phyloP scores from a whole-genome alignment of 2,797 vertebrate genomes.

The Karalla daura region DNA sequence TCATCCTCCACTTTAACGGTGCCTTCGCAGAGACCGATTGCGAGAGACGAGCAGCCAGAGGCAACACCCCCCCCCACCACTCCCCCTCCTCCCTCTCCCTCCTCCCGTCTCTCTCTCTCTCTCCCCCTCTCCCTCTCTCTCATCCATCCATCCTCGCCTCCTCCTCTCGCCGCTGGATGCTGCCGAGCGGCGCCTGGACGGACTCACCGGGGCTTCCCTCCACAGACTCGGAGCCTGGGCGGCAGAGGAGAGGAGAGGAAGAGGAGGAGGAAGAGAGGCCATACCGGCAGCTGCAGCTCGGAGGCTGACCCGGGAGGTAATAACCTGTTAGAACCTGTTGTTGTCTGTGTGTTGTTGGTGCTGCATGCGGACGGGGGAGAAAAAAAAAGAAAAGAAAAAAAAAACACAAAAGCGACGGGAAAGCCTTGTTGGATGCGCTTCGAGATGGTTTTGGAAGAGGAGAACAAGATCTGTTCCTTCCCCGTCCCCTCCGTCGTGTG shows the following conservation, averaged over 20 bases:
- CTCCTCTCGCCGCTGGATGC: conserved; percentile 47
- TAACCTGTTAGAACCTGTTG: no score
- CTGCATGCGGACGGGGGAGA: not conserved
- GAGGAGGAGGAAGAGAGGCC: no score
- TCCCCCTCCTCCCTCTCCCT: not conserved
- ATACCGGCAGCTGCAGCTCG: no score
- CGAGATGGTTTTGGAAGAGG: not conserved
- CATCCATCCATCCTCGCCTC: conserved; percentile 43
- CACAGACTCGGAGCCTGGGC: conserved; percentile 39
- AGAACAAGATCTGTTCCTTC: not conserved
- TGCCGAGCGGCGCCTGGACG: conserved; percentile 56
- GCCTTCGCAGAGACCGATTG: conserved; percentile 28
- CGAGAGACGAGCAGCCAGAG: conserved; percentile 57
- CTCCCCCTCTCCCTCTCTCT: not conserved
- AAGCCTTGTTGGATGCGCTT: conserved; percentile 1
- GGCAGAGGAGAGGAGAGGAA: no score
- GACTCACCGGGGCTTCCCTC: conserved; percentile 48
- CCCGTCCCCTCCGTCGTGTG: not conserved
- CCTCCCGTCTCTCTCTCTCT: not conserved
- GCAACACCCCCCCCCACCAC: conserved; percentile 11
- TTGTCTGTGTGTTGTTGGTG: conserved; percentile 65
- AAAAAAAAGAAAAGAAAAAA: not conserved
- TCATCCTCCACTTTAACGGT: conserved; percentile 13
- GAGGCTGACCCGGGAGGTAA: conserved; percentile 47
- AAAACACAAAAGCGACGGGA: not conserved